Conservation (phyloP, 1,140 invertebrate species). For the Heliconius nattereri region DNA sequence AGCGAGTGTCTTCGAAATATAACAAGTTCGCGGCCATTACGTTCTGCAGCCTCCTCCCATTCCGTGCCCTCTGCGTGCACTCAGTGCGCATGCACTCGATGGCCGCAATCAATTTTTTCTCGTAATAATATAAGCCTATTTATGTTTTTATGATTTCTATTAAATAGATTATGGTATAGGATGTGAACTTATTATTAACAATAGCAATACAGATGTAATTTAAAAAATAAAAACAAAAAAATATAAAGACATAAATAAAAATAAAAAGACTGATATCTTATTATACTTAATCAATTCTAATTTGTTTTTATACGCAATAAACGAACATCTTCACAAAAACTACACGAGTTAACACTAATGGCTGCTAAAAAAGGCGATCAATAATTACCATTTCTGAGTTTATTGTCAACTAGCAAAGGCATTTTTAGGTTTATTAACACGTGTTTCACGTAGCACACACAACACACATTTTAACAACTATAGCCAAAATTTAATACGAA, state of each 20-base stretch:
- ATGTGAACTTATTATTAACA: not conserved
- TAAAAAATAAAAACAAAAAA: slow-evolving; percentile 5
- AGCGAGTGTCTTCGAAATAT: slow-evolving; percentile 35
- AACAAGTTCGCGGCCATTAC: slow-evolving; percentile 70
- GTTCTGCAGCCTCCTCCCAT: slow-evolving; percentile 57
- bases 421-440: slow-evolving; percentile 54
- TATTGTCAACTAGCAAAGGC: slow-evolving; percentile 69
- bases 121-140: slow-evolving; percentile 36
- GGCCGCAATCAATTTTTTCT: slow-evolving; percentile 68
- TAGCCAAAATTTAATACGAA: slow-evolving; percentile 13
- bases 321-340: not conserved
- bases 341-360: slow-evolving; percentile 46
- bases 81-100: slow-evolving; percentile 74
- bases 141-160: not conserved
- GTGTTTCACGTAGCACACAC: slow-evolving; percentile 61
- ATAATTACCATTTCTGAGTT: slow-evolving; percentile 77
- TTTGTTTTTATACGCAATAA: not conserved
- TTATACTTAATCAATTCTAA: not conserved
- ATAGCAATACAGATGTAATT: not conserved
- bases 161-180: not conserved
- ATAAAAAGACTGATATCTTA: not conserved
- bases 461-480: slow-evolving; percentile 55
- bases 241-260: not conserved
- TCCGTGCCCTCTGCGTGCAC: slow-evolving; percentile 51
- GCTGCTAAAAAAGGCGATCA: slow-evolving; percentile 65